Evolutionary conservation across 2,888 invertebrate genomes (phyloP).

Genomic region (Allygus modestus): DNA sequence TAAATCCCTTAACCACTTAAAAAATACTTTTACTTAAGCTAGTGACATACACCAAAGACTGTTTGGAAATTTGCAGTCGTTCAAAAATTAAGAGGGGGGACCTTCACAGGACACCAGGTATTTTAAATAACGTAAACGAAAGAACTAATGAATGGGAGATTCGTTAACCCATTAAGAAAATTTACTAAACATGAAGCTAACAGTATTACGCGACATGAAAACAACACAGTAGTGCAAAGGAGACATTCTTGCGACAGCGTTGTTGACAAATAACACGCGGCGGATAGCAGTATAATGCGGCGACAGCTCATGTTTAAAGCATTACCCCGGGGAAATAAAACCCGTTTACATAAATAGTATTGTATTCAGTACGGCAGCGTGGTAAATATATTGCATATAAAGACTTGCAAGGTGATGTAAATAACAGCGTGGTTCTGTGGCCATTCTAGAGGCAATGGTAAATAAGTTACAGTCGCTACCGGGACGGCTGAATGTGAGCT

Average conservation of each 20-base stretch:
- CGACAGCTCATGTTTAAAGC: conserved; percentile 18
- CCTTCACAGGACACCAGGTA: no score
- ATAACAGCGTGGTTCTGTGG: neutral
- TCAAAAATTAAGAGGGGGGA: no score
- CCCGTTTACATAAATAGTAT: conserved; percentile 26
- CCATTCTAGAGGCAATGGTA: neutral
- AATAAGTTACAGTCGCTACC: conserved; percentile 3
- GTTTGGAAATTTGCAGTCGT: no score
- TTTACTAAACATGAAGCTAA: no score
- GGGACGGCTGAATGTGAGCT: conserved; percentile 1
- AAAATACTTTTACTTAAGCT: no score
- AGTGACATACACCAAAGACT: no score
- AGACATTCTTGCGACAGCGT: neutral
- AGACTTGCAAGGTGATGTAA: conserved; percentile 4
- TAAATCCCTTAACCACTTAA: no score
- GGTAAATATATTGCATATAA: conserved; percentile 27
- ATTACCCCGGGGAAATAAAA: conserved; percentile 37
- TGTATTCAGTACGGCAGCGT: conserved; percentile 8
- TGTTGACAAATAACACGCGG: neutral
- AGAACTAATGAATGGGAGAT: no score
- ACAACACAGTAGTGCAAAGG: neutral
- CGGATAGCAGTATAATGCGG: neutral
- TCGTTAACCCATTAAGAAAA: no score
- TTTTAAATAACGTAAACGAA: no score
- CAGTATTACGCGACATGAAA: no score